Conservation (phyloP, 2,888 invertebrate species). For the Melanostoma mellinum region DNA sequence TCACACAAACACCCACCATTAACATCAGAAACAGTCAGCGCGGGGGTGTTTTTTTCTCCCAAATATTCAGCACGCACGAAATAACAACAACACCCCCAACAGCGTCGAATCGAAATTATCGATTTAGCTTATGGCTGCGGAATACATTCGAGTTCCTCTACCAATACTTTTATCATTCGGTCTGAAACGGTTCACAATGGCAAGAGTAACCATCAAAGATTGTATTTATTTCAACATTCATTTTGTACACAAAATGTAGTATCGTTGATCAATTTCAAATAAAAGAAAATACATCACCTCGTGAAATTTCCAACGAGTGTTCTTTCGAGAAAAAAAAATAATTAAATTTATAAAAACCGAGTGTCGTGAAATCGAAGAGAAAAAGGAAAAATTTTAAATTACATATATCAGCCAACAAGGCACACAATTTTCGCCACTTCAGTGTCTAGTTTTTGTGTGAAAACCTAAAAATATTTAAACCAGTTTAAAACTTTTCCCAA, state of each 20-base stretch:
- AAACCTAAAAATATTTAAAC: not conserved
- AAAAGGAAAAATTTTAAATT: not conserved
- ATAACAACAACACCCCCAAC: slow-evolving; percentile 66
- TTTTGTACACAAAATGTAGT: slow-evolving; percentile 63
- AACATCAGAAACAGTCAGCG: not conserved
- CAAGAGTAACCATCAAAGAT: slow-evolving; percentile 37
- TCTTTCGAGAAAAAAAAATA: not conserved
- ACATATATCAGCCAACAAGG: not conserved
- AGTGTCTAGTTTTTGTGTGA: slow-evolving; percentile 10
- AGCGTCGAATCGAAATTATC: slow-evolving; percentile 69
- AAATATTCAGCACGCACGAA: slow-evolving; percentile 36
- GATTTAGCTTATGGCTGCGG: slow-evolving; percentile 68
- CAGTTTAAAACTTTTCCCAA: not conserved
- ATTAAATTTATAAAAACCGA: not conserved
- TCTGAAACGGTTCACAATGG: slow-evolving; percentile 66
- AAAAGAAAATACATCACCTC: not conserved
- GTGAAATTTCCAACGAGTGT: not conserved
- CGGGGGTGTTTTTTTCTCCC: slow-evolving; percentile 3
- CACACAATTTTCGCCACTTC: not conserved
- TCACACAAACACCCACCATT: not conserved
- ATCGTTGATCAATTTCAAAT: slow-evolving; percentile 12
- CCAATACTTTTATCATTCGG: slow-evolving; percentile 38
- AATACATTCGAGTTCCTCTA: slow-evolving; percentile 57
- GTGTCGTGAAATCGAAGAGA: slow-evolving; percentile 4
- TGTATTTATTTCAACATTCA: slow-evolving; percentile 35